Base-by-base conservation (phyloP, 2,888 invertebrate genomes). In the Coleophora flavipennella region DNA sequence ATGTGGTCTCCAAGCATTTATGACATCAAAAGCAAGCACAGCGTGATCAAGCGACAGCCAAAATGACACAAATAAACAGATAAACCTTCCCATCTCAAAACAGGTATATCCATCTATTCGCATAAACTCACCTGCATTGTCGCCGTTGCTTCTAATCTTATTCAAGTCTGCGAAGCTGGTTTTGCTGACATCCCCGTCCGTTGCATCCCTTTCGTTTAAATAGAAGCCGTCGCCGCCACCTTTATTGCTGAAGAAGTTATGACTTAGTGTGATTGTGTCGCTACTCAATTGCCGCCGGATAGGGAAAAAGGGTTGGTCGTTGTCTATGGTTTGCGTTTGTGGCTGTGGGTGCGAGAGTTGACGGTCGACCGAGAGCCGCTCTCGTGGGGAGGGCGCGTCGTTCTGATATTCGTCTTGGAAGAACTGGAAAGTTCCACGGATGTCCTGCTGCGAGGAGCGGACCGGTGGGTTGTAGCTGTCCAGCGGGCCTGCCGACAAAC, bases 381-480 rank as follows among this genome's bases (percentile, higher is more conserved):
- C 59, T 6, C 20, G 20, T 6, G 20, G 3, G 1, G 29, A 10
- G 10, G 10, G n/a, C 4, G 59, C 49, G 29, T 80, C 81, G 55
- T 83, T 81, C 40, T 73, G 74, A 50, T 55, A 73, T 50, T 88
- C 88, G 33, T 86, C 90, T 67, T 91, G 91, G 59, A 90, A 89
- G 55, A 91, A 73, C 62, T 90, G 89, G 45, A 91, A 79, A 13
- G 91, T 89, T 48, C 91, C 90, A 47, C 90, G 85, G 34, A 91
- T 91, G 76, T 94, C 93, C 53, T 92, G 92, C 29, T 91, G 85
- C 32, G 91, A 90, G 9, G 93, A 92, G 38, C 93, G 88, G 1
- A 91, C 86, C 0, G 91, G 90, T 28, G 90, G 86, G 39, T 91
- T 90, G 45, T 91, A 89, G 44, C 20, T 38, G 56, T 92, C 91